Evolutionary conservation across 2,888 invertebrate genomes (phyloP).

Genomic region (Melangyna quadrimaculata): DNA sequence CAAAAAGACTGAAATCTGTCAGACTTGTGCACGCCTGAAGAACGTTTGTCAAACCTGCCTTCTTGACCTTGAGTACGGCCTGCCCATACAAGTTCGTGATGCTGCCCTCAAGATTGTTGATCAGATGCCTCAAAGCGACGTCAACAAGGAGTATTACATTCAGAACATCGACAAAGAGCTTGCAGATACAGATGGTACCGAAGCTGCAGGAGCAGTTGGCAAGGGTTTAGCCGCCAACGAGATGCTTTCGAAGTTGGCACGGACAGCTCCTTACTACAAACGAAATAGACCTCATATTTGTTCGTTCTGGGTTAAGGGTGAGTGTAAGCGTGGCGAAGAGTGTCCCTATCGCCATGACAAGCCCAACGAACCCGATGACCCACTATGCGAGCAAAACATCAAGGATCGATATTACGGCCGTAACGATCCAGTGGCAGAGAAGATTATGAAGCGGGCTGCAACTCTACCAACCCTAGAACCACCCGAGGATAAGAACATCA

Average conservation of each 20-base stretch:
- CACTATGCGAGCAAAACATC: slow-evolving; percentile 95
- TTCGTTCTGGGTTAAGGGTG: slow-evolving; percentile 97
- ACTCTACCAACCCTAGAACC: slow-evolving; percentile 97
- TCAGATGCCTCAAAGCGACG: slow-evolving; percentile 93
- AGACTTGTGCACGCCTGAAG: slow-evolving; percentile 94
- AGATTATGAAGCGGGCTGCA: slow-evolving; percentile 91
- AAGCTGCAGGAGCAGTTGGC: slow-evolving; percentile 84
- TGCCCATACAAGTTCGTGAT: slow-evolving; percentile 92
- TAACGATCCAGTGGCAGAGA: slow-evolving; percentile 96
- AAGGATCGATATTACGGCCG: slow-evolving; percentile 94
- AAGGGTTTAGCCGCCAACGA: slow-evolving; percentile 89
- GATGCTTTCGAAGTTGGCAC: slow-evolving; percentile 90
- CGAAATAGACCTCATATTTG: slow-evolving; percentile 95
- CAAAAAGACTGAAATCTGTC: slow-evolving; percentile 97
- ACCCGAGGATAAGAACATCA: slow-evolving; percentile 97
- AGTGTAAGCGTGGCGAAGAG: slow-evolving; percentile 95
- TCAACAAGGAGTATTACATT: slow-evolving; percentile 95
- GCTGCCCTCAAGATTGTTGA: slow-evolving; percentile 92
- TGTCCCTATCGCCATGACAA: slow-evolving; percentile 97
- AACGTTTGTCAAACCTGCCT: slow-evolving; percentile 97
- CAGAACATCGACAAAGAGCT: slow-evolving; percentile 93
- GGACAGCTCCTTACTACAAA: slow-evolving; percentile 95
- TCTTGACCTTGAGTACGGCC: slow-evolving; percentile 93
- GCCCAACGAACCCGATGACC: slow-evolving; percentile 96
- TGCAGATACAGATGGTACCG: slow-evolving; percentile 80